Evolutionary conservation across 2,797 vertebrate genomes (phyloP).

Genomic region (Xiphophorus birchmanni): DNA sequence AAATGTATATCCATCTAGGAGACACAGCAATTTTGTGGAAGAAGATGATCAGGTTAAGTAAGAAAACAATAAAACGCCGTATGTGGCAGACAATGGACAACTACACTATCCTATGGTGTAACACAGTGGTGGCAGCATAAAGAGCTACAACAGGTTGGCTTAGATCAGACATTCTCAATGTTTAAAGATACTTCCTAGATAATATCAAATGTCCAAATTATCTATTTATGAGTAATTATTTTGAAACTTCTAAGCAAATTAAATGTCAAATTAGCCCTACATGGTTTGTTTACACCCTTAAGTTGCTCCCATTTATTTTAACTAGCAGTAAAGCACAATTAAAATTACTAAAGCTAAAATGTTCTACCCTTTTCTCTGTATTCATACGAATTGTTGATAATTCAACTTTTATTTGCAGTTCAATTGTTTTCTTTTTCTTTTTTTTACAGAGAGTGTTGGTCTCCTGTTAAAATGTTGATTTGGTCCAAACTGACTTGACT

Average conservation of each 20-base stretch:
- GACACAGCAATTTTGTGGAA: not conserved
- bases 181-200: not conserved
- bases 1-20: not conserved
- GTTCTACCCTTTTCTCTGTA: not conserved
- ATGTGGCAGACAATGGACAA: not conserved
- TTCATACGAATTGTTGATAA: not conserved
- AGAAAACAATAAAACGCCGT: not conserved
- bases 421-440: not conserved
- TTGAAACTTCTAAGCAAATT: not conserved
- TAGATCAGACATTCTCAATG: not conserved
- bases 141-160: not conserved
- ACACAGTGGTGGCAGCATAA: not conserved
- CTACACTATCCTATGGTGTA: not conserved
- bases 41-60: not conserved
- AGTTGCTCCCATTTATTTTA: not conserved
- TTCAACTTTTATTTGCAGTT: not conserved
- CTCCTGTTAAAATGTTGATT: not conserved
- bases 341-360: not conserved
- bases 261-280: not conserved
- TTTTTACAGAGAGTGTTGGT: not conserved
- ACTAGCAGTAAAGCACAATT: not conserved
- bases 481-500: not conserved
- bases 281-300: not conserved
- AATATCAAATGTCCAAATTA: not conserved
- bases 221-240: not conserved